Base-by-base conservation (phyloP, 1,140 invertebrate species). In the Thrips palmi region DNA sequence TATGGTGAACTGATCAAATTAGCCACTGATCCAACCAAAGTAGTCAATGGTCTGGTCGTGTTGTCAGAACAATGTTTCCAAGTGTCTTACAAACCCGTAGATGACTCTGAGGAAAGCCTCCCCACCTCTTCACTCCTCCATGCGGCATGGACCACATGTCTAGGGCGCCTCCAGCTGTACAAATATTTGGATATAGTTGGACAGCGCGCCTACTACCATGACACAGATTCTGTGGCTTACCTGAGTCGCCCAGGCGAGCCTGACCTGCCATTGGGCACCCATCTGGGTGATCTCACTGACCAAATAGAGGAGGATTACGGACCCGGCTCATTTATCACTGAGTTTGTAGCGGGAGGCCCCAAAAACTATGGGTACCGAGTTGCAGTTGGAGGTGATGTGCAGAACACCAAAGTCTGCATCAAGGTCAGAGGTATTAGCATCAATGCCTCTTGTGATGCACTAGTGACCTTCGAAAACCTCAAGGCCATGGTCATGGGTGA, bases 161-260 rank as follows among this genome's bases (percentile, higher is more conserved):
- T 55, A 33, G 58, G 56, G 0, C 37, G 59, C 2, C 37, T 62
- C 6, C 50, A 56, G 42, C 45, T 62, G 2, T 61, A 59, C 35
- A 30, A 35, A 12, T 49, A 52, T 33, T 37, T 62, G 10, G 47
- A 58, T 45, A 37, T 43, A 21, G 31, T 62, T 10, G 47, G 43
- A 14, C 25, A 45, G 1, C 32, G 49, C 21, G 52, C 52, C 3
- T 33, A 60, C 2, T 63, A 63, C 41, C 54, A 45, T 20, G 60
- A 62, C 41, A 64, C 59, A 2, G 60, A 62, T 43, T 45, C 38
- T 12, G 31, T 53, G 15, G 48, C 56, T 22, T 57, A 49, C 34
- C 17, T 47, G 2, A 33, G 41, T 8, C 43, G 25, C 14, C 3
- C 4, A 3, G 42, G 33, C 8, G 31, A 44, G 22, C 41, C 45